phyloP scores from a whole-genome alignment of 1,140 invertebrate species.

The Lordiphosa clarofinis region DNA sequence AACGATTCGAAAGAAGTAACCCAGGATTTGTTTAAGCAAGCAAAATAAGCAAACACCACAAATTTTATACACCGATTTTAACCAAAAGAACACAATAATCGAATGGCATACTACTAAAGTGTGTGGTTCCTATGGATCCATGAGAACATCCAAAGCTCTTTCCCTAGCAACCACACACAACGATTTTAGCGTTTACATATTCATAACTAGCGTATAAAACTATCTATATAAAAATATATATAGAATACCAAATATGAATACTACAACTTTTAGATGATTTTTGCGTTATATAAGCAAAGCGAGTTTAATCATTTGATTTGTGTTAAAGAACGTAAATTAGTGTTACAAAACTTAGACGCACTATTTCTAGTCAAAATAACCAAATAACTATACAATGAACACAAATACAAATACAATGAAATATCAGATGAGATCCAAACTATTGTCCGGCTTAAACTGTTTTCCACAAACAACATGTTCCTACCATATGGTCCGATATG shows the following conservation, averaged over 20 bases:
- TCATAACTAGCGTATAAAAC: slow-evolving; percentile 14
- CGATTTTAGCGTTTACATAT: slow-evolving; percentile 33
- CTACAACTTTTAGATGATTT: slow-evolving; percentile 49
- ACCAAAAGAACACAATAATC: slow-evolving; percentile 47
- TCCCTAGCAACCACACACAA: slow-evolving; percentile 7
- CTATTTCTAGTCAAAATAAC: slow-evolving; percentile 6
- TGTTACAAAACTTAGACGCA: slow-evolving; percentile 6
- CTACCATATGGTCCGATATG: slow-evolving; percentile 10
- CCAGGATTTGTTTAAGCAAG: slow-evolving; percentile 48
- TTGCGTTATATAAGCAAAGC: slow-evolving; percentile 32
- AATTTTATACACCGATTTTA: slow-evolving; percentile 78
- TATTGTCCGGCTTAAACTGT: slow-evolving; percentile 10
- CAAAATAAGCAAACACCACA: slow-evolving; percentile 45
- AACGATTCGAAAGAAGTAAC: slow-evolving; percentile 37
- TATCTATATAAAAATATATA: slow-evolving; percentile 6
- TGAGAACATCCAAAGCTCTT: slow-evolving; percentile 1
- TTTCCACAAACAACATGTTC: slow-evolving; percentile 1
- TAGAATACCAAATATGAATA: slow-evolving; percentile 43
- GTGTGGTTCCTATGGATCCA: slow-evolving; percentile 25
- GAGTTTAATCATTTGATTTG: slow-evolving; percentile 1
- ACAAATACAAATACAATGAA: slow-evolving; percentile 33
- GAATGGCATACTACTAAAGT: slow-evolving; percentile 47
- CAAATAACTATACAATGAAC: slow-evolving; percentile 13
- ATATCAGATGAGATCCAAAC: neutral
- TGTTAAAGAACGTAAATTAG: slow-evolving; percentile 6